These are phyloP conservation scores for Augiades crinisus DNA, from an alignment of 2,888 invertebrate genomes.

Conservation along the genomic window DNA sequence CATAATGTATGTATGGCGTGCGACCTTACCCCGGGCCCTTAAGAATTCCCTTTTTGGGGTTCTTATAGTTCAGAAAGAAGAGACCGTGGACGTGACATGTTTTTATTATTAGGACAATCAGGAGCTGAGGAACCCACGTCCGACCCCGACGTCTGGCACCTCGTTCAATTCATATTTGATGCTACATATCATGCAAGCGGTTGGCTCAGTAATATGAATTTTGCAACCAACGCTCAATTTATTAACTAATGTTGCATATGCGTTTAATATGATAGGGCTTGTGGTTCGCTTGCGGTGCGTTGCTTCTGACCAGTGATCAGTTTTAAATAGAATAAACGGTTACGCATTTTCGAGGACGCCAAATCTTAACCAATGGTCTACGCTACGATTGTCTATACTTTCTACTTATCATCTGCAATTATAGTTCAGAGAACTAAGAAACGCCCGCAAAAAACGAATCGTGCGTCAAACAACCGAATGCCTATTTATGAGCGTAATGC, in stretches of 20 bases:
- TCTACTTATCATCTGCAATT: conserved; percentile 7
- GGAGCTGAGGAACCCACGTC: conserved; percentile 47
- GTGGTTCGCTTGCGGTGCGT: no score
- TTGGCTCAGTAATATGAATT: no score
- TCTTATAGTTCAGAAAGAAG: conserved; percentile 37
- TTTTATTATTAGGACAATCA: conserved; percentile 68
- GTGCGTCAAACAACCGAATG: conserved; percentile 13
- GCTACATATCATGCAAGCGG: not conserved
- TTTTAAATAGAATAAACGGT: no score
- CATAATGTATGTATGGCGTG: conserved; percentile 29
- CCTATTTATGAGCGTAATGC: conserved; percentile 20
- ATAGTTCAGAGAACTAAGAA: conserved; percentile 18
- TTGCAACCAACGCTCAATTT: no score
- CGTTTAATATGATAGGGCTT: no score
- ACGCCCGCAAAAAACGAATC: conserved; percentile 18
- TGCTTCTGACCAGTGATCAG: no score
- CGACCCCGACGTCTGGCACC: conserved; percentile 45
- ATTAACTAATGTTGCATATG: no score
- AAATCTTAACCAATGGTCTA: no score
- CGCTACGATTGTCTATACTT: no score
- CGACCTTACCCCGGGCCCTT: conserved; percentile 31
- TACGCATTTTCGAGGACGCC: no score
- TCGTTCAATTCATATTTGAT: conserved; percentile 45
- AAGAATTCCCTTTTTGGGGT: conserved; percentile 39
- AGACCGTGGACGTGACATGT: conserved; percentile 55